Percentiles rank a stretch among this genome's conserved stretches.
Conservation (phyloP, 2,113 vertebrate species). For the Ammospiza caudacuta region DNA sequence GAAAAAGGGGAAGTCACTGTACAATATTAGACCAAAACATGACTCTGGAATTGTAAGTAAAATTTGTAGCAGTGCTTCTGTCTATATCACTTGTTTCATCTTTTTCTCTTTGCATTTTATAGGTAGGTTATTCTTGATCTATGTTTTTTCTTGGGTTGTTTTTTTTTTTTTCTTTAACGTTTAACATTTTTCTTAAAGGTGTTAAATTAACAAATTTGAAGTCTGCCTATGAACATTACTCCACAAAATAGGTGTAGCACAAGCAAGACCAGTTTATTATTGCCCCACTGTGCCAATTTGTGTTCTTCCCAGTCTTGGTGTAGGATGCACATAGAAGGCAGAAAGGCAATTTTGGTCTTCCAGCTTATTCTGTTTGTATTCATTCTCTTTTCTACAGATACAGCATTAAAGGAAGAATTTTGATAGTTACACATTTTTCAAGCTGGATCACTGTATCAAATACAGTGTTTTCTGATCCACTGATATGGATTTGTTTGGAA, state of each 20-base stretch:
- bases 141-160: background rate
- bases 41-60: constrained; percentile 93
- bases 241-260: background rate
- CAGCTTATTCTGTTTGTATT: background rate
- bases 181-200: background rate
- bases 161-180: background rate
- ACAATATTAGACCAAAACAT: constrained; percentile 94
- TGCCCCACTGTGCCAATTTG: background rate
- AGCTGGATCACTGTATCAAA: background rate
- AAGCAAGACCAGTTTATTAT: background rate
- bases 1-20: constrained; percentile 91
- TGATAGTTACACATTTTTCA: background rate
- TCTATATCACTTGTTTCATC: background rate
- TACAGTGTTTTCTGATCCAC: background rate
- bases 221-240: background rate
- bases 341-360: background rate
- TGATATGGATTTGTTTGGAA: background rate
- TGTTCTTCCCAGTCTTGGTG: background rate
- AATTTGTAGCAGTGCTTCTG: background rate
- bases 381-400: background rate
- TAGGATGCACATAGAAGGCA: background rate
- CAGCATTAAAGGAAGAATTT: background rate
- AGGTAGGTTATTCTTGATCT: background rate
- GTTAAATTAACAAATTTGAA: background rate
- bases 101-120: background rate